Percentiles rank a stretch among this genome's conserved stretches.
Conservation (phyloP, 1,140 invertebrate species). For the Vanessa tameamea region DNA sequence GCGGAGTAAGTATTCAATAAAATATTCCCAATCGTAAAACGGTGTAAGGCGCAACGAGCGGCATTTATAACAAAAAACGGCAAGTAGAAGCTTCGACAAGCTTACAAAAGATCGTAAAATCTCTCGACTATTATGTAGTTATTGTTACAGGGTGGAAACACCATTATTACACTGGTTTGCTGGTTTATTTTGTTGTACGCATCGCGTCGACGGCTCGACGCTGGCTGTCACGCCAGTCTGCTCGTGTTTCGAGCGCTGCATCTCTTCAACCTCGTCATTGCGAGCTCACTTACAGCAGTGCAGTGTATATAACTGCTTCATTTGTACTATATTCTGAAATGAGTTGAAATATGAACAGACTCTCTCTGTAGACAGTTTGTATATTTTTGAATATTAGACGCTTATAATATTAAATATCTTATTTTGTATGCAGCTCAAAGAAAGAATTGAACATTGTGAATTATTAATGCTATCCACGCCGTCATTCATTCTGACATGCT, state of each 20-base stretch:
- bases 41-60: constrained; percentile 49
- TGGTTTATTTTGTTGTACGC: constrained; percentile 73
- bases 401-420: no score
- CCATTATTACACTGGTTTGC: constrained; percentile 74
- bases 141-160: constrained; percentile 79
- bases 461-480: no score
- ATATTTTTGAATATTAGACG: no score
- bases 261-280: background rate
- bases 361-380: no score
- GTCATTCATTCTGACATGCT: no score
- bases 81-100: constrained; percentile 73
- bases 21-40: constrained; percentile 65
- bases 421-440: no score
- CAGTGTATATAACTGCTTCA: background rate
- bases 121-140: constrained; percentile 79
- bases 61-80: constrained; percentile 72
- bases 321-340: background rate
- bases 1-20: constrained; percentile 74
- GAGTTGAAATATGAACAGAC: background rate
- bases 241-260: constrained; percentile 18
- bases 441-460: no score
- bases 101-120: constrained; percentile 80
- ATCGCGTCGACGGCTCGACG: constrained; percentile 44
- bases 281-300: background rate
- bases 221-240: constrained; percentile 41